A percentile compares a stretch with the other conserved stretches of the same genome.
Conservation (phyloP, 1,140 invertebrate species). For the Drosophila triauraria region DNA sequence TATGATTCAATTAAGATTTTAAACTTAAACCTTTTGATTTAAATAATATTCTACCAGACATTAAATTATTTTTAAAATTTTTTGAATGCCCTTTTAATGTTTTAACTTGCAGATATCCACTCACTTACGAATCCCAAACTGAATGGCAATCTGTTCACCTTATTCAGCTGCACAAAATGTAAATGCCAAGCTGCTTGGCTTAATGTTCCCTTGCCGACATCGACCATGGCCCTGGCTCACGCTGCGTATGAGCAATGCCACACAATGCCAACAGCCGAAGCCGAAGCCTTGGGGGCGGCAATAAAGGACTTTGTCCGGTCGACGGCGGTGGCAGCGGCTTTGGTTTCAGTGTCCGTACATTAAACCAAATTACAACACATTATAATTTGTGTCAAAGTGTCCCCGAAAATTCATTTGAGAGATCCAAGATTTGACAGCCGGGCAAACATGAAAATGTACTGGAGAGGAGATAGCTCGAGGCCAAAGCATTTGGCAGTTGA, state of each 20-base stretch:
- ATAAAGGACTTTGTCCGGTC: constrained; percentile 22
- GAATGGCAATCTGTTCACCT: constrained; percentile 42
- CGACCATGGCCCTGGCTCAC: constrained; percentile 21
- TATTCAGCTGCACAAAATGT: constrained; percentile 11
- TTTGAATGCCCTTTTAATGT: neutral
- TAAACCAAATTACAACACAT: constrained; percentile 66
- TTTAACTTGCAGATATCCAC: neutral
- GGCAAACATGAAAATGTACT: constrained; percentile 34
- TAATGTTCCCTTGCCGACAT: neutral
- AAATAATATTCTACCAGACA: no score
- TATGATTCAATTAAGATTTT: no score
- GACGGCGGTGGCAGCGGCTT: constrained; percentile 20
- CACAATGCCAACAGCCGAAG: no score
- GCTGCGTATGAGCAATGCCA: constrained; percentile 55
- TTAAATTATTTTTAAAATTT: no score
- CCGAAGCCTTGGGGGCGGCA: constrained; percentile 4
- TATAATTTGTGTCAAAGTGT: constrained; percentile 60
- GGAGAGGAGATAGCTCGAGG: constrained; percentile 22
- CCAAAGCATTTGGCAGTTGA: constrained; percentile 20
- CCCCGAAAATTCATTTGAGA: constrained; percentile 49
- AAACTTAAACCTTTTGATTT: neutral
- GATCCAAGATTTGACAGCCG: constrained; percentile 27
- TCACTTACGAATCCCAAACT: constrained; percentile 1
- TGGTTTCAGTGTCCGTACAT: constrained; percentile 44
- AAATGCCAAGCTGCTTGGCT: constrained; percentile 29